Conservation (phyloP, 2,113 vertebrate species). For the Ovibos moschatus region DNA sequence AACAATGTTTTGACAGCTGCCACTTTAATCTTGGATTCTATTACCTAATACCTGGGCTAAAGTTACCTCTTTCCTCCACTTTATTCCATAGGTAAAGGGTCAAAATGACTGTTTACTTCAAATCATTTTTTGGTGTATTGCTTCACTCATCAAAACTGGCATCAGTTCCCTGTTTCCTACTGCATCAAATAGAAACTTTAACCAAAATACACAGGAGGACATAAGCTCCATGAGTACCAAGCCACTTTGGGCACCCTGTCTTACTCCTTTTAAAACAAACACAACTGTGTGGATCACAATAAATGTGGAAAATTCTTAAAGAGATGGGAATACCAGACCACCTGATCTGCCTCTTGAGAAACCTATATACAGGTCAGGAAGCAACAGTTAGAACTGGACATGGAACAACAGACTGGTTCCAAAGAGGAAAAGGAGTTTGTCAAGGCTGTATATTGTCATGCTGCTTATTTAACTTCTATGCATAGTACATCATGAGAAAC, state of each 20-base stretch:
- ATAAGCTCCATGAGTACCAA: neutral
- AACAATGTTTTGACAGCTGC: neutral
- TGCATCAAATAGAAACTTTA: neutral
- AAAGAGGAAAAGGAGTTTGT: fast-evolving
- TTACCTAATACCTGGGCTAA: neutral
- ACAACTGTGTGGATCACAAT: neutral
- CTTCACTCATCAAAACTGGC: neutral
- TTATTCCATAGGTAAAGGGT: neutral
- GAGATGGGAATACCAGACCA: neutral
- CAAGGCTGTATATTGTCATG: neutral
- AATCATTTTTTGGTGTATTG: neutral
- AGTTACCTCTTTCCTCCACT: neutral
- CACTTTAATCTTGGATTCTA: neutral
- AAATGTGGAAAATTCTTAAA: neutral
- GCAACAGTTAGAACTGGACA: neutral
- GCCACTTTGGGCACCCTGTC: neutral
- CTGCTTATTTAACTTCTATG: neutral
- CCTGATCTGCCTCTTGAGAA: neutral
- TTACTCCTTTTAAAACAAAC: neutral
- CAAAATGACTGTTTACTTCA: neutral
- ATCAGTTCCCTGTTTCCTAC: neutral
- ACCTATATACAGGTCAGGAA: neutral
- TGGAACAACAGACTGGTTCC: neutral
- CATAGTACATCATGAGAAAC: neutral
- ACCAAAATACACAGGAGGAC: neutral